Evolutionary conservation across 2,888 invertebrate species (phyloP), one percentile per base, ranked within the genome.

Genomic region (Metopia argyrocephala): DNA sequence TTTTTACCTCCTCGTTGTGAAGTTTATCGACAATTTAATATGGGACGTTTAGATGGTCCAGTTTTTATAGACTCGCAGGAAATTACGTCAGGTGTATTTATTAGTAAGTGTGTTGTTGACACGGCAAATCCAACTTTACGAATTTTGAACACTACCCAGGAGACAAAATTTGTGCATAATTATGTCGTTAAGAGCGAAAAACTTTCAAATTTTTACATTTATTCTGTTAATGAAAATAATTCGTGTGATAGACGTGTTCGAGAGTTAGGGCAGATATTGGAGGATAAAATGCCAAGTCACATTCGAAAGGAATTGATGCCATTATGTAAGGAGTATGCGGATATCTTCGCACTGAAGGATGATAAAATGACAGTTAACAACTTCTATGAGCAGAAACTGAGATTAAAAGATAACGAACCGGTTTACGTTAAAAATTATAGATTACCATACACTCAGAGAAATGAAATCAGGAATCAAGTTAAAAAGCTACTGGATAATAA

Each of bases 61-160:
- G 65, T 45, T 57, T 74, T 74, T 57, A 48, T 65, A 6, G 7
- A 31, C 9, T 31, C 31, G 1, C 31, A 31, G 31, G 31, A 31
- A 31, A 31, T 31, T 31, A 31, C 31, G 1, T 7, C 1, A 4
- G 31, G 9, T 31, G 31, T 31, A 7, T 31, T 31, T 31, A 31
- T 31, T 31, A 9, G 31, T 31, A 31, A 31, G 9, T 31, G 4
- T 9, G 9, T 31, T 31, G 4, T 31, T 5, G 31, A 31, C 9
- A 7, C 31, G 1, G 9, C 5, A 31, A 31, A 5, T 1, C 31
- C 31, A 31, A 85, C 69, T 80, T 1, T 79, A 84, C 2, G 83
- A 84, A 20, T 84, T 85, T 74, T 73, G 84, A 18, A 83, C 83
- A 7, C 57, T 66, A 48, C 7, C 65, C 12, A 45, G 50, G 21